Evolutionary conservation across 2,888 invertebrate species (phyloP), one percentile per base, ranked within the genome.

Genomic region (Dolichomitus sp.): DNA sequence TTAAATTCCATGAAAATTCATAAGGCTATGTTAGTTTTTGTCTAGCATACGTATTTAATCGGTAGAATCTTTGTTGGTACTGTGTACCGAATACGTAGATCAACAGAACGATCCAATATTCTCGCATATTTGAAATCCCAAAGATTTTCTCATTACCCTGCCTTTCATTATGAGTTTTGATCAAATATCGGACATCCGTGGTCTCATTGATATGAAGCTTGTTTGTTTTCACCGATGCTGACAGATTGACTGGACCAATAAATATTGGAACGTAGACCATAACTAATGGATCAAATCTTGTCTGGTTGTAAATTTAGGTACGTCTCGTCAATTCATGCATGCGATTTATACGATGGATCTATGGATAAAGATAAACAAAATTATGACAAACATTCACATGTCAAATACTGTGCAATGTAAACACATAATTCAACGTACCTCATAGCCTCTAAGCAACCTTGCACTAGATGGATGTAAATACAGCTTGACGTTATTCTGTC

Each of bases 241-340:
- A 27, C 12, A 23, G 23, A 2, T 11, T 5, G 4, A 54, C 14
- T 12, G 54, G 23, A 12, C 3, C 23, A 52, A 52, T 19, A 52
- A 52, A 27, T 6, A 27, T 54, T 27, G 12, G 27, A 14, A 19
- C 52, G 19, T 23, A 19, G 52, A 6, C 11, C 52, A 19, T 19
- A 23, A 52, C 19, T 23, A 52, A 52, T 9, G 52, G 52, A 7
- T 9, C 3, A 11, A 52, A 5, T 4, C 27, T 27, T 27, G 54
- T 12, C 14, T 27, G 27, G 23, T 27, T 27, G 11, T 54, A 54
- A 23, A 54, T 54, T 54, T 4, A 14, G 27, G 27, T 27, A 23
- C 54, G 54, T 54, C 54, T 27, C 54, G 27, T 54, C 54, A 27
- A 54, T 54, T 23, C 54, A 27, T 54, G 27, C 54, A 27, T 14